Base-by-base conservation (phyloP, 2,113 vertebrate genomes). In the Triplophysa tibetana region DNA sequence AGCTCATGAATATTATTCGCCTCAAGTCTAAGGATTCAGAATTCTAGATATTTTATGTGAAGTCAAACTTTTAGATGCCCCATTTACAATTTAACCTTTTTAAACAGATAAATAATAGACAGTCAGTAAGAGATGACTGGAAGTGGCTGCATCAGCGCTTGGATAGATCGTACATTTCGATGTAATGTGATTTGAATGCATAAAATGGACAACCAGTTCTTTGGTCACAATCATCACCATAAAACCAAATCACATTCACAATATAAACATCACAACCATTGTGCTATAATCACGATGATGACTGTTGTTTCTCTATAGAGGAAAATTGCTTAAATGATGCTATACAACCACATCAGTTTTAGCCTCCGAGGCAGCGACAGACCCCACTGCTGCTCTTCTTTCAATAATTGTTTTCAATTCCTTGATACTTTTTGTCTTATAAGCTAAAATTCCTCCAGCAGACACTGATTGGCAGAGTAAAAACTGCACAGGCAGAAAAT, bases 361-460 rank as follows among this genome's bases (percentile, higher is more conserved):
- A 52, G 24, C 45, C 7, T 6, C 45, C 0, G 2, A 0, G 45
- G 61, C 45, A 1, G 48, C 75, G 65, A 24, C 75, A 77, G 45
- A 1, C 11, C 17, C 64, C 45, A 16, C 45, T 65, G 12, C 23
- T 16, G 74, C 52, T 77, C 61, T 63, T 75, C 73, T 54, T 77
- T 65, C 62, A 77, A 65, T 65, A 77, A 77, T 77, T 77, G 75
- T 77, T 65, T 77, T 65, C 62, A 43, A 65, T 65, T 77, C 62
- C 45, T 76, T 24, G n/a, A n/a, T 38, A 26, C 24, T 76, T 76
- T 45, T 65, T 77, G 75, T 66, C 62, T 77, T 66, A 54, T 50
- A 65, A 64, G 26, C 75, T 77, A 7, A 65, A 77, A 65, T 50
- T 24, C 62, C 26, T 77, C 62, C 26, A 66, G 75, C 45, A 77